phyloP scores from a whole-genome alignment of 1,140 invertebrate species.

The Scaptomyza pallida region DNA sequence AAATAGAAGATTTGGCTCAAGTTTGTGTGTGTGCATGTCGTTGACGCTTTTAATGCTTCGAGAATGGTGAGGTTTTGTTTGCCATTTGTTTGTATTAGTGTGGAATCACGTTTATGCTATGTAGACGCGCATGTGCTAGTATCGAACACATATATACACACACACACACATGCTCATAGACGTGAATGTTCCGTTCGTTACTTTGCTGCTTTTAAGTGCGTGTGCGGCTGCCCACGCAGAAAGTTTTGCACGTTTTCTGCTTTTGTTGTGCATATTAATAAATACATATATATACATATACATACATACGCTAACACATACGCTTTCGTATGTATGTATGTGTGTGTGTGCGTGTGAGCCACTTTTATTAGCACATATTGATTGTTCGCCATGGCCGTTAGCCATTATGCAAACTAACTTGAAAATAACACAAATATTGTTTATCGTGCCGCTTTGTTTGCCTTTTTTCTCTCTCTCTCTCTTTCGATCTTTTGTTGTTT shows the following conservation, averaged over 20 bases:
- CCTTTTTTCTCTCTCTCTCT: slow-evolving; percentile 41
- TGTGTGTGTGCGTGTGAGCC: slow-evolving; percentile 20
- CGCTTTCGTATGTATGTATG: neutral
- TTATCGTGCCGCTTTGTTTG: slow-evolving; percentile 19
- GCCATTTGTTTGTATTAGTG: slow-evolving; percentile 8
- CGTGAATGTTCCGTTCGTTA: neutral
- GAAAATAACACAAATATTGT: slow-evolving; percentile 37
- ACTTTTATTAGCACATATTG: slow-evolving; percentile 60
- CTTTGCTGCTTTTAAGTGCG: slow-evolving; percentile 28
- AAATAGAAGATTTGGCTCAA: too few relatives aligned
- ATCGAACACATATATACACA: neutral
- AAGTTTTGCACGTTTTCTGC: slow-evolving; percentile 18
- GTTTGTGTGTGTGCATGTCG: slow-evolving; percentile 18
- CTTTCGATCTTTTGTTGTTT: neutral
- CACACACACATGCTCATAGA: neutral
- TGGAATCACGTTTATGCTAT: neutral
- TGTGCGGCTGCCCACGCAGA: slow-evolving; percentile 23
- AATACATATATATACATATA: too few relatives aligned
- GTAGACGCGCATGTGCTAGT: neutral
- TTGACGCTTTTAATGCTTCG: slow-evolving; percentile 17
- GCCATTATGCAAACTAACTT: slow-evolving; percentile 59
- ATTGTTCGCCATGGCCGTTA: slow-evolving; percentile 29
- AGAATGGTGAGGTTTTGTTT: slow-evolving; percentile 31
- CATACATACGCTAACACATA: slow-evolving; percentile 17
- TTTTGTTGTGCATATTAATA: slow-evolving; percentile 22